Evolutionary conservation across 2,797 vertebrate genomes (phyloP), one percentile per base, ranked within the genome.

Genomic region (Mycteria americana): DNA sequence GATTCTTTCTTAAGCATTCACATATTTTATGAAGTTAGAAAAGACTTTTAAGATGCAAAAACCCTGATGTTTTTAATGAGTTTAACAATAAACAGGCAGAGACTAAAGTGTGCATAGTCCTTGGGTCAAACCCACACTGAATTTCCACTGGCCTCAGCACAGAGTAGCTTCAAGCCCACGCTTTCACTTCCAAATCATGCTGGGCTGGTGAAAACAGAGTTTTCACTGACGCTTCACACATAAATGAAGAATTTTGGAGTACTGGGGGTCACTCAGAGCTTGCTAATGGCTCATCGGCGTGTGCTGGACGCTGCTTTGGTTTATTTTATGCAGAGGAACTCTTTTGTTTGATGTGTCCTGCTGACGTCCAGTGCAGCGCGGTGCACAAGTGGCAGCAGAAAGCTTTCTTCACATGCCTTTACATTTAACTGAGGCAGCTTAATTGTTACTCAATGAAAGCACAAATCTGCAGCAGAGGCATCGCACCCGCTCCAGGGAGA

Each of bases 71-170:
- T 96, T 96, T 92, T 88, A 89, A 95, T 92, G 95, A 95, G 74
- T 78, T 79, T 79, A 94, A 96, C 90, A 95, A 94, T 81, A 85
- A 96, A 75, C 83, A 93, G 90, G 93, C 91, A 78, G 76, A 68
- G 43, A 73, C 64, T 41, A 7, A 78, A 90, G 85, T 6, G 10
- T 77, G 75, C 60, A 2, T 9, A 53, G 91, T 65, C 56, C 79
- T 63, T 5, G 33, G 89, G 87, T 95, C 88, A 88, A 92, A 90
- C 53, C 82, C 50, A 12, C 88, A 9, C 87, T 7, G 14, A 92
- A 75, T 95, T 96, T 89, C 91, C 79, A 88, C 88, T 92, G 81
- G 91, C 53, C 78, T 88, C 84, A 28, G 92, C 88, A 60, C 74
- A 75, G 70, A 48, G 92, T 7, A 65, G 76, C 83, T 92, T 43